Conservation (phyloP, 2,888 invertebrate genomes). For the Osmoderma eremita region DNA sequence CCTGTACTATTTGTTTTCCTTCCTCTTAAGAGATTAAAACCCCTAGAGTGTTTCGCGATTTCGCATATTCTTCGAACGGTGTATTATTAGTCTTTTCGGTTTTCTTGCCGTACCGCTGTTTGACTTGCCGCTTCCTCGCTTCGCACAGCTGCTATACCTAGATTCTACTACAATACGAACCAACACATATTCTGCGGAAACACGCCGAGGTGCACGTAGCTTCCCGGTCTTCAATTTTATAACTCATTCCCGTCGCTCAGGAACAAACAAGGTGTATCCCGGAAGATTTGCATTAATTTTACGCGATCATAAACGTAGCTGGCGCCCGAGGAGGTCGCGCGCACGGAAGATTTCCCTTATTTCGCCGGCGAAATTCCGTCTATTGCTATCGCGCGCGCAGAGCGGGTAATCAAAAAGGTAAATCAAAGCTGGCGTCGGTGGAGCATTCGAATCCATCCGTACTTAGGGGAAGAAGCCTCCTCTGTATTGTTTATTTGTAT, state of each 20-base stretch:
- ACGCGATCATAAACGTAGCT: slow-evolving; percentile 62
- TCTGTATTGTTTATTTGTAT: slow-evolving; percentile 59
- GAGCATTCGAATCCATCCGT: slow-evolving; percentile 50
- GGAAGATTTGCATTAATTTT: slow-evolving; percentile 65
- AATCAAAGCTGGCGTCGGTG: slow-evolving; percentile 55
- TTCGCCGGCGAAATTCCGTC: slow-evolving; percentile 8
- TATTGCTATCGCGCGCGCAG: neutral
- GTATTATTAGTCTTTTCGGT: slow-evolving; percentile 14
- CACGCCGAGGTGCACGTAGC: slow-evolving; percentile 11
- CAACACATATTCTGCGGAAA: too few species aligned
- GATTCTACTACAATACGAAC: neutral
- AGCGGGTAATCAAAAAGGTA: slow-evolving; percentile 60
- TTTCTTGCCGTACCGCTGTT: slow-evolving; percentile 43
- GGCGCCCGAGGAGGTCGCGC: slow-evolving; percentile 1
- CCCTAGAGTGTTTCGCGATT: slow-evolving; percentile 51
- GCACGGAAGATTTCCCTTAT: slow-evolving; percentile 5
- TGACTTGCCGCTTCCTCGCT: slow-evolving; percentile 42
- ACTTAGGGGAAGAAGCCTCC: slow-evolving; percentile 49
- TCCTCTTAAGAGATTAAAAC: slow-evolving; percentile 35
- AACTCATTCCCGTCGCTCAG: slow-evolving; percentile 46
- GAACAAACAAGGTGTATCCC: slow-evolving; percentile 63
- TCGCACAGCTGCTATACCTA: neutral
- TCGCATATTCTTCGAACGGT: slow-evolving; percentile 58
- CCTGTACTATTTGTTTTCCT: slow-evolving; percentile 18
- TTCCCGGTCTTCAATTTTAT: slow-evolving; percentile 57